phyloP scores from a whole-genome alignment of 2,113 vertebrate species.

The Grus americana region DNA sequence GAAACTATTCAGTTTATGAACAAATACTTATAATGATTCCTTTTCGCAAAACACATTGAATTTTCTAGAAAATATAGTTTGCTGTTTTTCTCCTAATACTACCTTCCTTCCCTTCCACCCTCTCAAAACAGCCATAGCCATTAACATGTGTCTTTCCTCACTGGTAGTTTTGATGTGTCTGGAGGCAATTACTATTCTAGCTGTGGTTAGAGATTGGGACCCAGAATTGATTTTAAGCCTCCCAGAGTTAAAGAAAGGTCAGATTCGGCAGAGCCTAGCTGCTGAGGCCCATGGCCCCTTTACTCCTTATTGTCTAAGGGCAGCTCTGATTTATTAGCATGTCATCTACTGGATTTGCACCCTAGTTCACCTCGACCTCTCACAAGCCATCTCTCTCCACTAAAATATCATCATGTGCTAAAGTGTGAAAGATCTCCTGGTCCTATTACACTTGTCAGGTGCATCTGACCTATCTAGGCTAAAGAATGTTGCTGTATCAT shows the following conservation, averaged over 20 bases:
- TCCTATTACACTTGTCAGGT: constrained; percentile 15
- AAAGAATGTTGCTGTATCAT: not conserved
- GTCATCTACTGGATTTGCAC: not conserved
- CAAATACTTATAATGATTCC: not conserved
- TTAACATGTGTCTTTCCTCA: not conserved
- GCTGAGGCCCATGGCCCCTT: not conserved
- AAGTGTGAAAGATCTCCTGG: constrained; percentile 35
- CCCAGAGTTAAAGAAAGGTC: not conserved
- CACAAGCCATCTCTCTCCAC: not conserved
- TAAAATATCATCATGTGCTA: constrained; percentile 30
- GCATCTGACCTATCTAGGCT: constrained; percentile 9
- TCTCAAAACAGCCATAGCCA: not conserved
- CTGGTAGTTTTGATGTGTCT: not conserved
- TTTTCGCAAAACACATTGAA: not conserved
- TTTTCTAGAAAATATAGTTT: not conserved
- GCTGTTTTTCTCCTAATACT: not conserved
- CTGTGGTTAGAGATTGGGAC: not conserved
- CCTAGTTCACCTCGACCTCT: constrained; percentile 11
- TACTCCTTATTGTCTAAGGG: not conserved
- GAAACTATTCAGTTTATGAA: not conserved
- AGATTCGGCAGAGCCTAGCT: not conserved
- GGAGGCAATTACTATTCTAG: not conserved
- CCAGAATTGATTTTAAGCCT: not conserved
- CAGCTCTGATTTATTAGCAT: not conserved
- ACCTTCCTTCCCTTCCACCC: not conserved